Base-by-base conservation (phyloP, 2,113 vertebrate species). In the Plotosus lineatus region DNA sequence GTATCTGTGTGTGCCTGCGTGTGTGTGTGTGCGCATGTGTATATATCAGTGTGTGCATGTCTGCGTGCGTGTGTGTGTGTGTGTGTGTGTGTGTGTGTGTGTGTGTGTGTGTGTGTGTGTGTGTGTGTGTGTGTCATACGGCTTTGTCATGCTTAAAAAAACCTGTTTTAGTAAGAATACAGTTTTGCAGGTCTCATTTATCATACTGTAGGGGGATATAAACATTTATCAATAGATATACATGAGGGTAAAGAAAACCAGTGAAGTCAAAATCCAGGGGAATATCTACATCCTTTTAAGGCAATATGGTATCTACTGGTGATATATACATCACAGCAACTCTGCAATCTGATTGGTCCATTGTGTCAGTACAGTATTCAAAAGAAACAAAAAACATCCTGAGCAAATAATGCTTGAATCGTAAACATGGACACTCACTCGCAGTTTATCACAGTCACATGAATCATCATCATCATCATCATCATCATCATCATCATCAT, bases 111-210 rank as follows among this genome's bases (percentile, higher is more conserved):
- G 48, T 78, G 50, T 69, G 42, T 38, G n/a, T 31, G 33, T 51
- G 17, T 28, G 31, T 69, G 60, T 56, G 26, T 58, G 48, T 78
- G 50, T 69, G 42, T 38, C 71, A 23, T 15, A 44, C 50, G 78
- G 46, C 38, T 44, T 68, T 31, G 50, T 61, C 68, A 48, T 71
- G 68, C 68, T 48, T 71, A 3, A 50, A 26, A 50, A 26, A 15
- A 6, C 36, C 14, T 26, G 38, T 40, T 68, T 46, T 46, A 46
- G 4, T 46, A 40, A 69, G 42, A 69, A 46, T 69, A 46, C n/a
- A 4, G 19, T 23, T 66, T n/a, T 46, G 2, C 2, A 15, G 42
- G 42, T 2, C 14, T 69, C 21, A 46, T 44, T 44, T 69, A 44
- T 46, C 40, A 26, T 44, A 5, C 40, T 26, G 38, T n/a, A n/a